phyloP scores from a whole-genome alignment of 2,888 invertebrate genomes.

The Kryphioiulus occultus region DNA sequence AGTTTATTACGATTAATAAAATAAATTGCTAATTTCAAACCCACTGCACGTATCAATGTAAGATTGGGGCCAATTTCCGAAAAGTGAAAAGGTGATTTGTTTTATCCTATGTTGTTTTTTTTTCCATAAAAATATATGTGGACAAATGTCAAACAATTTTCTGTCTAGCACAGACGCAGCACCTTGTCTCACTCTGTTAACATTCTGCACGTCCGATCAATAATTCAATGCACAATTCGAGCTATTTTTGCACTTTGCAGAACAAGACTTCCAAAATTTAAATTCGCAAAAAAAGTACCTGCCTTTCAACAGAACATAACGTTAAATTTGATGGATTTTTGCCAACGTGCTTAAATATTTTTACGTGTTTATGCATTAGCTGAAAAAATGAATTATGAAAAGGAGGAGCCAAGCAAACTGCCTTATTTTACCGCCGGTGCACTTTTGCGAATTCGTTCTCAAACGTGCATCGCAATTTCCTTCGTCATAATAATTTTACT shows the following conservation, averaged over 20 bases:
- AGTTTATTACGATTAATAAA: no score
- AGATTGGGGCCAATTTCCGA: no score
- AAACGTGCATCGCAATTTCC: neutral
- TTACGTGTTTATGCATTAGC: neutral
- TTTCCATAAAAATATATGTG: no score
- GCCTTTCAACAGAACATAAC: neutral
- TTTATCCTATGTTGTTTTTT: no score
- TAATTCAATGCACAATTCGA: neutral
- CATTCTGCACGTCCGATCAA: neutral
- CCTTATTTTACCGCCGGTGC: neutral
- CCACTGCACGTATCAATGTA: no score
- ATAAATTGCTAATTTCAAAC: no score
- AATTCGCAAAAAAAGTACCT: neutral
- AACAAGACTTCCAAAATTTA: neutral
- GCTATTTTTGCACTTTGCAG: neutral
- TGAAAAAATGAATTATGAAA: neutral
- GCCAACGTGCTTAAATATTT: neutral
- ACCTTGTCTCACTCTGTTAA: no score
- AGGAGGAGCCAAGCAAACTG: neutral
- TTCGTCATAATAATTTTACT: neutral
- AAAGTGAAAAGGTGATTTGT: no score
- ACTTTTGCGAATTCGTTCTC: neutral
- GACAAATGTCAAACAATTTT: no score
- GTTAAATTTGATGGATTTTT: neutral
- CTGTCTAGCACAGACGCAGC: no score